These are phyloP conservation scores for Pogonocichla stellata DNA, from an alignment of 2,113 vertebrate species.

Conservation along the genomic window DNA sequence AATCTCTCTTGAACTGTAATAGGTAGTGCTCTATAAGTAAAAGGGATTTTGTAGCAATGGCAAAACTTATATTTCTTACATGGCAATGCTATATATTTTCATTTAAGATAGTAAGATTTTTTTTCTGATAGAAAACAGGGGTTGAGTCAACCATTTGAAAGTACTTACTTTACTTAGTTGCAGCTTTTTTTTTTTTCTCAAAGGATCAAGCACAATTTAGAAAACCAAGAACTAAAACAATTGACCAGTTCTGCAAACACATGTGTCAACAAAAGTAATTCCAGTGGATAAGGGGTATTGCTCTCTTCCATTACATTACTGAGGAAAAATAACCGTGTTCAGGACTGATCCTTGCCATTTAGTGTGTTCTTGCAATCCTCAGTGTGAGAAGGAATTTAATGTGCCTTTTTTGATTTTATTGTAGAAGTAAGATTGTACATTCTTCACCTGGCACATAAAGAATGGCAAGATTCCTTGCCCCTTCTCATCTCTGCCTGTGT, in stretches of 20 bases:
- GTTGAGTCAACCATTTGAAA: not conserved
- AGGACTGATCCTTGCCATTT: not conserved
- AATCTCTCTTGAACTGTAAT: not conserved
- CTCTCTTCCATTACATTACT: not conserved
- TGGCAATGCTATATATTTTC: not conserved
- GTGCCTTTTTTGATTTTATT: not conserved
- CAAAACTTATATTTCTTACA: not conserved
- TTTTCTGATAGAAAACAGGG: not conserved
- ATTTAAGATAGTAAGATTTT: not conserved
- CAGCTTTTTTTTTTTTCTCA: not conserved
- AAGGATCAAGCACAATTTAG: not conserved
- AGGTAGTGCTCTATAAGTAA: accelerated
- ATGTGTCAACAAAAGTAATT: not conserved
- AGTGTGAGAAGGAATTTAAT: not conserved
- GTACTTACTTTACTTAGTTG: not conserved
- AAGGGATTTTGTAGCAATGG: not conserved
- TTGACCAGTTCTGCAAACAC: not conserved
- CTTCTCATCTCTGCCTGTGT: not conserved
- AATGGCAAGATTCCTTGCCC: not conserved
- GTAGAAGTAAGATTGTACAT: not conserved
- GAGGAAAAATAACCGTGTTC: not conserved
- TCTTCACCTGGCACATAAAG: not conserved
- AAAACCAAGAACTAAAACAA: not conserved
- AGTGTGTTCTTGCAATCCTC: not conserved
- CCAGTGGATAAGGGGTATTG: not conserved